Evolutionary conservation across 2,113 vertebrate genomes (phyloP).

Genomic region (Paralichthys olivaceus): DNA sequence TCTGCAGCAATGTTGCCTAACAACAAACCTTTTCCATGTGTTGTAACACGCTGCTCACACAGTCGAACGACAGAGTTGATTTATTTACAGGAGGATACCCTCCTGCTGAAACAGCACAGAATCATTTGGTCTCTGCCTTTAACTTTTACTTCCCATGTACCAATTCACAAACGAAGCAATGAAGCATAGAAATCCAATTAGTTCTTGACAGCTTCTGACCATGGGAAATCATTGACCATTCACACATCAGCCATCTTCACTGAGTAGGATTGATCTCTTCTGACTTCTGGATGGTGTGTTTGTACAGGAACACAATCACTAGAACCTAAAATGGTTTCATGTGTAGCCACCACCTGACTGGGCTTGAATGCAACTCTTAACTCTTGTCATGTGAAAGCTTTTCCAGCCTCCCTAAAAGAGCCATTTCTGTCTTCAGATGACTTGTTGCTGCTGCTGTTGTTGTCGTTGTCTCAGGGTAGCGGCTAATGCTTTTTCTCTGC

Average conservation of each 20-base stretch:
- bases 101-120: not conserved
- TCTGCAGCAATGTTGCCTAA: not conserved
- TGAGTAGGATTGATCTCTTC: too few relatives aligned
- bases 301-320: not conserved
- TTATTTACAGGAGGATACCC: not conserved
- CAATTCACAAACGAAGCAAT: not conserved
- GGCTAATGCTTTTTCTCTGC: constrained; percentile 17
- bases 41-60: not conserved
- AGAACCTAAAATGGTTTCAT: not conserved
- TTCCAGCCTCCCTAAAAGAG: not conserved
- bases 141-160: not conserved
- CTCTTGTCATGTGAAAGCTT: constrained; percentile 29
- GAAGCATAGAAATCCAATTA: not conserved
- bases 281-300: too few relatives aligned
- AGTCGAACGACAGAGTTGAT: too few relatives aligned
- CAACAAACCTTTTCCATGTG: not conserved
- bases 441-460: not conserved
- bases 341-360: not conserved
- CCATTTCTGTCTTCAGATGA: not conserved
- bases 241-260: not conserved
- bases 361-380: not conserved
- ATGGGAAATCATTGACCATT: not conserved
- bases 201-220: not conserved
- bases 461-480: not conserved
- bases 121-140: not conserved